These are phyloP conservation scores for Kryphioiulus occultus DNA, from an alignment of 2,888 invertebrate species.

Conservation along the genomic window DNA sequence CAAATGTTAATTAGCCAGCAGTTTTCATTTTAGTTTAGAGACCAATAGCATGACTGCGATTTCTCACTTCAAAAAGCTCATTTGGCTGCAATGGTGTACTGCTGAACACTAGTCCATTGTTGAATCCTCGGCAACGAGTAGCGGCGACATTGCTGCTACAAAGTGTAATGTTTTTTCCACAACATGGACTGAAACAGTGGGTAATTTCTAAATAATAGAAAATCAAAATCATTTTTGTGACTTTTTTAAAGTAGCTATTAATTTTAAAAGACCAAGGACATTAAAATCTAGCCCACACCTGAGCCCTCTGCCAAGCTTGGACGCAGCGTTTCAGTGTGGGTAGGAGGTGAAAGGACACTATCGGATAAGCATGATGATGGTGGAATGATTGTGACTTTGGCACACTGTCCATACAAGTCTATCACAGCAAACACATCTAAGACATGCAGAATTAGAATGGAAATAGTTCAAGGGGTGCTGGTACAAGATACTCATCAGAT, in stretches of 20 bases:
- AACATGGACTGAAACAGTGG: conserved; percentile 65
- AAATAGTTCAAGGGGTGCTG: background rate
- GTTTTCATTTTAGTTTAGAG: too few species aligned
- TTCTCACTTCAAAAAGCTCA: conserved; percentile 77
- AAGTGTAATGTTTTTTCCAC: conserved; percentile 74
- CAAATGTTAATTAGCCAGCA: too few species aligned
- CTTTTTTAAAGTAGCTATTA: background rate
- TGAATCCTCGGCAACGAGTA: conserved; percentile 68
- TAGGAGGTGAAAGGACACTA: conserved; percentile 49
- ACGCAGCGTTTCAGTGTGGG: conserved; percentile 51
- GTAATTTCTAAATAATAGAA: conserved; percentile 54
- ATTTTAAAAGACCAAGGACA: background rate
- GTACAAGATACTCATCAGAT: background rate
- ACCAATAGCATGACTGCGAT: background rate
- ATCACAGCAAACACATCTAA: conserved; percentile 89
- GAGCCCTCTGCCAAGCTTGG: conserved; percentile 48
- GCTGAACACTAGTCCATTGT: conserved; percentile 74
- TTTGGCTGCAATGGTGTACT: conserved; percentile 75
- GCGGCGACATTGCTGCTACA: conserved; percentile 74
- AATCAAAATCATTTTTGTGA: background rate
- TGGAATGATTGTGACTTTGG: conserved; percentile 74
- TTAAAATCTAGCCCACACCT: conserved; percentile 45
- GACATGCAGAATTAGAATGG: conserved; percentile 33
- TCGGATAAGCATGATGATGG: conserved; percentile 48
- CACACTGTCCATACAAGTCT: conserved; percentile 93